Conservation (phyloP, 2,888 invertebrate species). For the Drosophila cognata region DNA sequence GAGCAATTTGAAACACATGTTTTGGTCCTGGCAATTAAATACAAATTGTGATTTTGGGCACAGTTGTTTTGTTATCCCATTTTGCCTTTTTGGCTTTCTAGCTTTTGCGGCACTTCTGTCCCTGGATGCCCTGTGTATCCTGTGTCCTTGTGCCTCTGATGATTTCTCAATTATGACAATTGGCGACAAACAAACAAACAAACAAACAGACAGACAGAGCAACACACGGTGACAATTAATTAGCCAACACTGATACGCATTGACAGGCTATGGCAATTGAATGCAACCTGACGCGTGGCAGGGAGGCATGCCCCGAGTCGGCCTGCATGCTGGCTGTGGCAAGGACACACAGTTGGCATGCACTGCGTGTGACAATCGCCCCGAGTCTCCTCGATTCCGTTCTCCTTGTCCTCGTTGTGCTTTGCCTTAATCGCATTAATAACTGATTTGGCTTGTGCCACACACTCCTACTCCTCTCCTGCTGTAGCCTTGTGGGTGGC, state of each 20-base stretch:
- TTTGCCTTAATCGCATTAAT: constrained; percentile 66
- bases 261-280: constrained; percentile 41
- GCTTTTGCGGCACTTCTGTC: constrained; percentile 15
- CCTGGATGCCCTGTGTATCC: constrained; percentile 22
- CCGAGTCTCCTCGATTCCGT: background rate
- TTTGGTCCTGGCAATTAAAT: constrained; percentile 75
- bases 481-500: constrained; percentile 55
- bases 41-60: constrained; percentile 63
- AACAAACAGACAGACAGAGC: constrained; percentile 4
- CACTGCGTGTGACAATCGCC: constrained; percentile 37
- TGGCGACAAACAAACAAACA: constrained; percentile 38
- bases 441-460: constrained; percentile 66
- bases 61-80: constrained; percentile 38
- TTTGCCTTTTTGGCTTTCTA: background rate
- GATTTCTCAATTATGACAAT: constrained; percentile 80
- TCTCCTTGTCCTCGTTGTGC: constrained; percentile 38
- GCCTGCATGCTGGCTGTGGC: constrained; percentile 12
- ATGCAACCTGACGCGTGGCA: constrained; percentile 71
- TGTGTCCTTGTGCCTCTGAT: constrained; percentile 57
- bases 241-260: constrained; percentile 53
- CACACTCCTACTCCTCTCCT: constrained; percentile 45
- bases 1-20: constrained; percentile 78
- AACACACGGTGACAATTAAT: constrained; percentile 68
- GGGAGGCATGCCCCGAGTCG: constrained; percentile 47
- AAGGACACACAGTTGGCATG: constrained; percentile 41